Conservation (phyloP, 2,888 invertebrate genomes). For the Acleris sparsana region DNA sequence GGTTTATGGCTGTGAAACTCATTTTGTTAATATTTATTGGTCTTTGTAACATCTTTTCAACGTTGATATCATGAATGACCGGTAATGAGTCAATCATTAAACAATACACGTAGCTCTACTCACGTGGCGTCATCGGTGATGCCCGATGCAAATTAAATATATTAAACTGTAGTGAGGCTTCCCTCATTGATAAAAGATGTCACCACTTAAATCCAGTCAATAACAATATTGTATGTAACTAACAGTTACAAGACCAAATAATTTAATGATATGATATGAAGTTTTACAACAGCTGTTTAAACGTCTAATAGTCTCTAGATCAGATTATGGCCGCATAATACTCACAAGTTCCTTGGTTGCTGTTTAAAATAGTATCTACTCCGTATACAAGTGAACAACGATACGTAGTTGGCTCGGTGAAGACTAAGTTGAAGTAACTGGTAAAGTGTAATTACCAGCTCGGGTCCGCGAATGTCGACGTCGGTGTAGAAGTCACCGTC, state of each 20-base stretch:
- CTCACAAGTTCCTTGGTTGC: conserved; percentile 17
- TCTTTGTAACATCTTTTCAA: background rate
- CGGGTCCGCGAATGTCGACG: conserved; percentile 51
- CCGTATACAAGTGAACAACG: background rate
- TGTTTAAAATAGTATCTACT: conserved; percentile 11
- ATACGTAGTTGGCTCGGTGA: conserved; percentile 4
- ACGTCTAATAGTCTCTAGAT: too few relatives aligned
- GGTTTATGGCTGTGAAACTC: too few relatives aligned
- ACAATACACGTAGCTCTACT: conserved; percentile 16
- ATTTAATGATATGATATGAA: too few relatives aligned
- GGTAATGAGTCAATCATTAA: conserved; percentile 19
- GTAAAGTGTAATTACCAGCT: conserved; percentile 57
- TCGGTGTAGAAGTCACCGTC: conserved; percentile 60
- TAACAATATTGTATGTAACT: too few relatives aligned
- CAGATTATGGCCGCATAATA: conserved; percentile 1
- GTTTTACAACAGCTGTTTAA: too few relatives aligned
- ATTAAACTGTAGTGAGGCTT: background rate
- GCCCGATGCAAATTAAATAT: background rate
- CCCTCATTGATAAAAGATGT: background rate
- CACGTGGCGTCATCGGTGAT: conserved; percentile 9
- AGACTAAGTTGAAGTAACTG: background rate
- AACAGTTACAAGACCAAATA: too few relatives aligned
- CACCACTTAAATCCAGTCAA: background rate
- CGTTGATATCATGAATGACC: background rate
- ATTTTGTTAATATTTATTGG: background rate